phyloP scores from a whole-genome alignment of 2,797 vertebrate genomes.

The Agapornis canus region DNA sequence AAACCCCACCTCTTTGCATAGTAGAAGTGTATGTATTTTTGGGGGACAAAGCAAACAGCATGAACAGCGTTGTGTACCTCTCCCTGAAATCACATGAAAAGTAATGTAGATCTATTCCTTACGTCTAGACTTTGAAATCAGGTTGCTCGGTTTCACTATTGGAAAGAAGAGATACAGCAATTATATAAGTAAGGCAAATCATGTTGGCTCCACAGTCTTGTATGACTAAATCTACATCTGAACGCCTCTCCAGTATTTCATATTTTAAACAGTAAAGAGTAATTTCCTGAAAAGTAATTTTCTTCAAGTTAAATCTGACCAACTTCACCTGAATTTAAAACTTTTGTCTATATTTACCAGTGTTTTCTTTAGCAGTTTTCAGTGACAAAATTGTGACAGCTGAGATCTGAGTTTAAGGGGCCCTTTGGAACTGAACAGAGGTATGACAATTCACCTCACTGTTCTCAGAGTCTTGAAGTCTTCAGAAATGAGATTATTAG shows the following conservation, averaged over 20 bases:
- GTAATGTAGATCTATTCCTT: not conserved
- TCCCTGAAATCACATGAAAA: not conserved
- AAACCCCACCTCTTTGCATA: not conserved
- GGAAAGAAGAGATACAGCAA: not conserved
- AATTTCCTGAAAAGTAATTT: not conserved
- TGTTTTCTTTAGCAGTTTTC: not conserved
- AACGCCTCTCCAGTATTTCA: not conserved
- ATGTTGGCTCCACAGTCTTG: not conserved
- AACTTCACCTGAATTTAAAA: not conserved
- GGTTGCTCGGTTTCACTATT: not conserved
- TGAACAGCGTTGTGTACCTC: not conserved
- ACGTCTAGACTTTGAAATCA: not conserved
- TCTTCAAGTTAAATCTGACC: not conserved
- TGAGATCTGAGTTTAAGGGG: not conserved
- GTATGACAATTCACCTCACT: not conserved
- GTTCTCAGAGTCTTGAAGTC: not conserved
- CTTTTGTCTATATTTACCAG: not conserved
- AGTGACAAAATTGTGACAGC: not conserved
- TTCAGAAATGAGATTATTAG: not conserved
- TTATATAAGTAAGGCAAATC: not conserved
- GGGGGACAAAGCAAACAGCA: not conserved
- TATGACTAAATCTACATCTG: not conserved
- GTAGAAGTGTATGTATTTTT: not conserved
- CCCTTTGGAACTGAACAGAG: not conserved
- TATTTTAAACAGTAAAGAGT: not conserved